Evolutionary conservation across 2,113 vertebrate genomes (phyloP).

Genomic region (Passerina amoena): DNA sequence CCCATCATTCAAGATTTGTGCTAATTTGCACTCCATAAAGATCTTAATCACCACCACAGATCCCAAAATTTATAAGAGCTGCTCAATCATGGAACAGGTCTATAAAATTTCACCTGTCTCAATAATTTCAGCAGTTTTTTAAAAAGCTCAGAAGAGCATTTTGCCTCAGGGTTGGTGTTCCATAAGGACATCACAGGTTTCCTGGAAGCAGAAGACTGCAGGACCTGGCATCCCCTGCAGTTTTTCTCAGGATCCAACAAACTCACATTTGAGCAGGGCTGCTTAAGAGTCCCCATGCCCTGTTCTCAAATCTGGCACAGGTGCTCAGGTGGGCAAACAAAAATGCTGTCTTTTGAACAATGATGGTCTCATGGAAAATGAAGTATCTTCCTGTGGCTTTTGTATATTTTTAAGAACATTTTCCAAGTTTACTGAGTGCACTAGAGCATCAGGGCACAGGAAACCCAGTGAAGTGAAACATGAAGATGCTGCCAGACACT

Average conservation of each 20-base stretch:
- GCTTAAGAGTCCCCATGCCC: neutral
- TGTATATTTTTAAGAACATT: neutral
- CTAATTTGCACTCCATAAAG: neutral
- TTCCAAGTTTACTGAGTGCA: neutral
- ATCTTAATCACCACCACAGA: neutral
- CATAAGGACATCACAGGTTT: neutral
- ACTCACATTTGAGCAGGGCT: neutral
- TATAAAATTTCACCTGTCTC: neutral
- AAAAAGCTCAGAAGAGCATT: neutral
- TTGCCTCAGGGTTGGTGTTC: neutral
- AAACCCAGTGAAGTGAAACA: neutral
- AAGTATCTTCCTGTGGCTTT: neutral
- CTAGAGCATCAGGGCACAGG: neutral
- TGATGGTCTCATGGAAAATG: neutral
- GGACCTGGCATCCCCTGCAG: neutral
- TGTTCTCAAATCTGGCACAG: neutral
- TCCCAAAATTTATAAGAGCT: neutral
- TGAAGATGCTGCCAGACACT: neutral
- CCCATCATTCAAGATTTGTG: neutral
- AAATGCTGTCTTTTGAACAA: neutral
- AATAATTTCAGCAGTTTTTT: neutral
- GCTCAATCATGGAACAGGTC: neutral
- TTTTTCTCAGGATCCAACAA: neutral
- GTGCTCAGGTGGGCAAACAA: neutral
- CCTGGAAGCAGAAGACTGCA: neutral